These are phyloP conservation scores for Diadema setosum DNA, from an alignment of 35 echinoderm and acorn worm species.

Conservation along the genomic window DNA sequence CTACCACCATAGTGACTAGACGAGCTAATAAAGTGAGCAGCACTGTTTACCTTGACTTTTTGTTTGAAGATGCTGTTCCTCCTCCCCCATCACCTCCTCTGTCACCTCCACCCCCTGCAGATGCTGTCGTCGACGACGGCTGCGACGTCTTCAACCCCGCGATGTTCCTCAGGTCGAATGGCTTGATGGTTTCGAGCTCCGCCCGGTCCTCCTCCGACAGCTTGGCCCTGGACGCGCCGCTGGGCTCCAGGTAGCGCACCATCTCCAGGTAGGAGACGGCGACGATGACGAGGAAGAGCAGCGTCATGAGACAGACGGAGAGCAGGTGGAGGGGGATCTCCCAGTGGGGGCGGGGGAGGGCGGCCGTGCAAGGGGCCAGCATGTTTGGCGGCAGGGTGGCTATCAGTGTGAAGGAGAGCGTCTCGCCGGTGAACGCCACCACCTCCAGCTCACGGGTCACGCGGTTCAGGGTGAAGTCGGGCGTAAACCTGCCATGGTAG, in stretches of 20 bases:
- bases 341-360: conserved; percentile 85
- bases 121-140: not conserved
- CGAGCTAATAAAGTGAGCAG: no score
- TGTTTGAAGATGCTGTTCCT: not conserved
- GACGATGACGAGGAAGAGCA: conserved; percentile 75
- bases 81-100: not conserved
- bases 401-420: conserved; percentile 83
- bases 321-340: conserved; percentile 71
- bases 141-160: not conserved
- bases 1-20: no score
- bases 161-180: conserved; percentile 83
- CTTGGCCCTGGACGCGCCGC: not conserved
- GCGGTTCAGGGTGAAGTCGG: conserved; percentile 84
- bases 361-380: conserved; percentile 75
- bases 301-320: conserved; percentile 62
- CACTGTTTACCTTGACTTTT: conserved; percentile 61
- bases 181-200: conserved; percentile 52
- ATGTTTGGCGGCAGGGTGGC: conserved; percentile 92
- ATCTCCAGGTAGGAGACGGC: conserved; percentile 86
- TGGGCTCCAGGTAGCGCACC: conserved; percentile 68
- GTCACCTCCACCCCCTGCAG: not conserved
- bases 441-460: conserved; percentile 77
- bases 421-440: conserved; percentile 50
- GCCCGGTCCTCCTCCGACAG: not conserved
- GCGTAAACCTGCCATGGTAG: conserved; percentile 75